These are phyloP conservation scores for Lates japonicus DNA, from an alignment of 2,797 vertebrate species.

Conservation along the genomic window DNA sequence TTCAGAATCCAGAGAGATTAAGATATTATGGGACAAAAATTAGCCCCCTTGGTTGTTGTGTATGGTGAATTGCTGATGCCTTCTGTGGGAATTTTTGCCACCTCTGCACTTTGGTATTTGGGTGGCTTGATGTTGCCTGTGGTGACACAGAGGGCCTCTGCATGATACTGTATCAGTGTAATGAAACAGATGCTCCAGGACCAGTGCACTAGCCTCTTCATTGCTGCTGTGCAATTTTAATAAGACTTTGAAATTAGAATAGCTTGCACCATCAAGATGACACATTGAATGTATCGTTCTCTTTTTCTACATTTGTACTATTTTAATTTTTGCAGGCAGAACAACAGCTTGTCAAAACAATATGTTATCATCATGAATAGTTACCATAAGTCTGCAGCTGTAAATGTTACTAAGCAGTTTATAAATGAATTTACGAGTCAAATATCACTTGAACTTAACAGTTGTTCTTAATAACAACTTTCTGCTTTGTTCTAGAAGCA, in stretches of 20 bases:
- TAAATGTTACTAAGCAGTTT: background rate
- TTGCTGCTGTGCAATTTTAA: background rate
- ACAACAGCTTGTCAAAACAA: background rate
- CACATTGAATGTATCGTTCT: background rate
- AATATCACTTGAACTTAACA: too few species aligned
- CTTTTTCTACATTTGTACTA: background rate
- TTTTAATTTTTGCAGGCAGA: background rate
- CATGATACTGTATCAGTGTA: background rate
- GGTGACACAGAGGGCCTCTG: background rate
- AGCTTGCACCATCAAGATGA: background rate
- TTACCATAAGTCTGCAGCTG: too few species aligned
- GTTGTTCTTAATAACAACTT: too few species aligned
- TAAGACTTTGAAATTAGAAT: background rate
- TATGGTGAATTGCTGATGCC: background rate
- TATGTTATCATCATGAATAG: background rate
- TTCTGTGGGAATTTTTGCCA: background rate
- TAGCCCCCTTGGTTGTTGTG: background rate
- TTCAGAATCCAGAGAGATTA: background rate
- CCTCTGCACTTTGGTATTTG: background rate
- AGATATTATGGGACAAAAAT: background rate
- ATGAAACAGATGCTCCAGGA: background rate
- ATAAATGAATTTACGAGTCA: too few species aligned
- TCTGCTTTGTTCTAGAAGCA: too few species aligned
- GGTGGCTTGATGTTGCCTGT: constrained; percentile 6
- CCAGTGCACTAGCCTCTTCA: background rate